phyloP scores from a whole-genome alignment of 2,797 vertebrate genomes.

The Sitta carolinensis region DNA sequence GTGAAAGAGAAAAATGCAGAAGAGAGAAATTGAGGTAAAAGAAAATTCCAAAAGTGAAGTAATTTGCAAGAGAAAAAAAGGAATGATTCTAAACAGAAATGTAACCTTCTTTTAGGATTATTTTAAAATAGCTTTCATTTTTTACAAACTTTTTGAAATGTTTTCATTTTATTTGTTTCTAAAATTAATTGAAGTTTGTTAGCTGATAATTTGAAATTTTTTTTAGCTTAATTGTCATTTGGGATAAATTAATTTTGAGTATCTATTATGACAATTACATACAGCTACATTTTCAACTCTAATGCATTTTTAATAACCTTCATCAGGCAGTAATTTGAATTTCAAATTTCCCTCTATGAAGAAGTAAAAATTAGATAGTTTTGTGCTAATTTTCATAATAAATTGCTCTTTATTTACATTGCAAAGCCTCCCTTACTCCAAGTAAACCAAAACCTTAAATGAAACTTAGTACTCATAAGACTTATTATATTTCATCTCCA shows the following conservation, averaged over 20 bases:
- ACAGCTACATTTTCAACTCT: constrained; percentile 71
- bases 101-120: not conserved
- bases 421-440: constrained; percentile 39
- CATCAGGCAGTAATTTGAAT: constrained; percentile 73
- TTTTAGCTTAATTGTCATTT: constrained; percentile 63
- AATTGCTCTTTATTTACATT: constrained; percentile 60
- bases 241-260: constrained; percentile 75
- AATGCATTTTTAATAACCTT: constrained; percentile 79
- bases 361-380: constrained; percentile 61
- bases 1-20: not conserved
- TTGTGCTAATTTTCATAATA: constrained; percentile 63
- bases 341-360: constrained; percentile 71
- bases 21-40: not conserved
- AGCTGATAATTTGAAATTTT: constrained; percentile 68
- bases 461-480: constrained; percentile 23
- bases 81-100: not conserved
- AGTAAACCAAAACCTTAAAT: constrained; percentile 61
- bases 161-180: constrained; percentile 52
- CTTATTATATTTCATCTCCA: not conserved
- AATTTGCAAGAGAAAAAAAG: not conserved
- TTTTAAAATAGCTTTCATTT: not conserved
- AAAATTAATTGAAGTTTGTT: constrained; percentile 71
- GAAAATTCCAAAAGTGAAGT: not conserved
- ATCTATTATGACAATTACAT: constrained; percentile 73
- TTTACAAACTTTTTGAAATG: constrained; percentile 20